Evolutionary conservation across 2,888 invertebrate species (phyloP).

Genomic region (Sipha maydis): DNA sequence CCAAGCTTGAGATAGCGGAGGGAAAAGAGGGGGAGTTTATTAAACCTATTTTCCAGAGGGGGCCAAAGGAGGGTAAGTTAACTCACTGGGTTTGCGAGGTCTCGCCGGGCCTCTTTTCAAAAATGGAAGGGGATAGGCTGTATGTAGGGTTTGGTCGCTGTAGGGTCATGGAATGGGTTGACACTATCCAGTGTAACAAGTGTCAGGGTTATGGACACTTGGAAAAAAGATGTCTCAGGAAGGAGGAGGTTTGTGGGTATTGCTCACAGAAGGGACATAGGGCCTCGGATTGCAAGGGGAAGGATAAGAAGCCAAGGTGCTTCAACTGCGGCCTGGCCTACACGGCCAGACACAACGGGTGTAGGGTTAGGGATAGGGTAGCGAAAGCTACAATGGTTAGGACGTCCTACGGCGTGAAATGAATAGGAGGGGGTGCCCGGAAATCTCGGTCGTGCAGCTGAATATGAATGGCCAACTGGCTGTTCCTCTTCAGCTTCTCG

Average conservation of each 20-base stretch:
- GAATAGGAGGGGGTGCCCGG: background rate
- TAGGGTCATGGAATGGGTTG: background rate
- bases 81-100: background rate
- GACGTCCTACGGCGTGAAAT: no score
- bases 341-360: background rate
- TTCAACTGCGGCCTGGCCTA: background rate
- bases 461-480: background rate
- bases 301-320: background rate
- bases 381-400: background rate
- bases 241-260: fast-evolving
- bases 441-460: background rate
- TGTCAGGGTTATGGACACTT: background rate
- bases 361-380: background rate
- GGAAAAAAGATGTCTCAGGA: background rate
- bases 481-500: background rate
- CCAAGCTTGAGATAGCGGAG: background rate
- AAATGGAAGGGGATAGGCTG: background rate
- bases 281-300: background rate
- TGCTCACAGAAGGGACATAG: background rate
- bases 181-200: background rate
- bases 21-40: background rate
- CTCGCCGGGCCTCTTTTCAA: background rate
- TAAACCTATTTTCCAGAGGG: background rate
- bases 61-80: background rate
- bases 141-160: background rate